Base-by-base conservation (phyloP, 2,888 invertebrate species). In the Phortica magna region DNA sequence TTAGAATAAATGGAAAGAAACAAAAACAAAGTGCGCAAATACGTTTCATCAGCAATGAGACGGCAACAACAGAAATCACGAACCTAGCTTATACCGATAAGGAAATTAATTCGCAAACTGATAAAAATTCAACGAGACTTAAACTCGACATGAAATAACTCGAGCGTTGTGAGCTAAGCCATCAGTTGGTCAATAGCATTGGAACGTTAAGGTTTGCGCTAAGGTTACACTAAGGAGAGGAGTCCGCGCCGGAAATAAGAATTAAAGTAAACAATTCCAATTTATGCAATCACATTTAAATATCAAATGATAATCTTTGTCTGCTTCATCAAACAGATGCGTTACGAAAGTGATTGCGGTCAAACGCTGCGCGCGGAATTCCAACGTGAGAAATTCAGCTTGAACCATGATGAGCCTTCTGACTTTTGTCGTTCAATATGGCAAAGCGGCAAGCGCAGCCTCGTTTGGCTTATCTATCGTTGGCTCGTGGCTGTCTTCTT, bases 391-490 rank as follows among this genome's bases (percentile, higher is more conserved):
- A 89, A 89, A 39, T 81, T 91, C 72, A 76, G 80, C 0, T 77
- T 91, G 17, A 71, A 79, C 0, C 89, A 91, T 41, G 82, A 82
- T 43, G 79, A 84, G 14, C 85, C 87, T 0, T 79, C 59, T 0
- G 83, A 77, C 31, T 87, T 85, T 19, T 85, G 85, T 57, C 87
- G 85, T 9, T 85, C 80, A 12, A 81, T 91, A 84, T 91, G 91
- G 91, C 91, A 91, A 79, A 79, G 75, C 0, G 80, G 84, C 7
- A 81, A 87, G 1, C 87, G 86, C 42, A 88, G 80, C 14, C 61
- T 85, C 5, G 79, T 87, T 59, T 91, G 89, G 89, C 76, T 91
- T 0, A 39, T 90, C n/a, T 91, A 91, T 79, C 89, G 91, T 39
- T 91, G 90, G 91, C 61, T 88, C 7, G 72, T 89, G 22, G 90